Evolutionary conservation across 1,140 invertebrate species (phyloP).

Genomic region (Acyrthosiphon pisum): DNA sequence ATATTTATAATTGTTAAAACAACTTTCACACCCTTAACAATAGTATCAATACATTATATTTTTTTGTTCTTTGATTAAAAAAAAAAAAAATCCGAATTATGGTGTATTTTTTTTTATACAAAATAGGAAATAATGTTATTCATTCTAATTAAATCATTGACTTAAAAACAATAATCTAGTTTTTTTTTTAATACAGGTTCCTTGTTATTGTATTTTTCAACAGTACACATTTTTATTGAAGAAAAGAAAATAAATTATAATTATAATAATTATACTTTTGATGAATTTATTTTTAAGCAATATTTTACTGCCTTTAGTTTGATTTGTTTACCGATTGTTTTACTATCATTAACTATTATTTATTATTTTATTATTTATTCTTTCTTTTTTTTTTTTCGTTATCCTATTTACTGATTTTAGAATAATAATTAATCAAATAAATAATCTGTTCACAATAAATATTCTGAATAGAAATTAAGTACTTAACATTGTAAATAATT

Average conservation of each 20-base stretch:
- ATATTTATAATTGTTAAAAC: conserved; percentile 37
- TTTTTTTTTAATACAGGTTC: conserved; percentile 37
- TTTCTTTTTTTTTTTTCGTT: conserved; percentile 41
- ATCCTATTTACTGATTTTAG: conserved; percentile 29
- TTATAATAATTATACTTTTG: conserved; percentile 18
- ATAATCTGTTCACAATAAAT: conserved; percentile 25
- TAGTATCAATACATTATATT: not conserved
- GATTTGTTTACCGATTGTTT: conserved; percentile 51
- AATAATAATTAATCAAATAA: conserved; percentile 41
- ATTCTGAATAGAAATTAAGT: conserved; percentile 40
- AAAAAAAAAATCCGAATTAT: conserved; percentile 36
- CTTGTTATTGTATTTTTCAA: conserved; percentile 42
- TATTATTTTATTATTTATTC: conserved; percentile 22
- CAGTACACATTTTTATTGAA: conserved; percentile 22
- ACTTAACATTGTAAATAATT: conserved; percentile 55
- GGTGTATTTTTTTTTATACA: not conserved
- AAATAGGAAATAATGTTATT: not conserved
- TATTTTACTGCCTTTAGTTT: conserved; percentile 40
- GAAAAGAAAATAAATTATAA: conserved; percentile 1
- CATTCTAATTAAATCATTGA: not conserved
- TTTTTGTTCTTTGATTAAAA: not conserved
- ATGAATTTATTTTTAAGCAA: conserved; percentile 27
- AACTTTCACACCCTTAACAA: not conserved
- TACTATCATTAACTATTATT: conserved; percentile 30
- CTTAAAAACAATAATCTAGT: not conserved